Evolutionary conservation across 1,140 invertebrate species (phyloP), one percentile per base, ranked within the genome.

Genomic region (Streblospio benedicti): DNA sequence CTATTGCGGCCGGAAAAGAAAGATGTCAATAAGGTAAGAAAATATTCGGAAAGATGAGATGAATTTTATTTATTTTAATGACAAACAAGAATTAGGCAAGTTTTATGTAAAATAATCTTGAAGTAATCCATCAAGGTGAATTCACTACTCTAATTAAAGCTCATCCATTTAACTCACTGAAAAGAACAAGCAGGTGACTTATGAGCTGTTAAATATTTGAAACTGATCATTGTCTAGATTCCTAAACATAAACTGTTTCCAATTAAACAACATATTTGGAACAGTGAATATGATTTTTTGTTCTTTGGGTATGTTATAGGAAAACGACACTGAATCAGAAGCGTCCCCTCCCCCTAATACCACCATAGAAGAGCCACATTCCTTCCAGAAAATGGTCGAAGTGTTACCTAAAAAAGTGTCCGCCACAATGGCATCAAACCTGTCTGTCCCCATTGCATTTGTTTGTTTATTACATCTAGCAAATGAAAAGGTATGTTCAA

Each of bases 401-500:
- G 67, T 78, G 35, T 67, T 90, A 18, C 85, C 85, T 2, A 73
- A 70, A 27, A 78, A 80, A 57, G 67, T 90, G 12, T 80, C 81
- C 0, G 76, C 80, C 41, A 79, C 79, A 53, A 86, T 85, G 78
- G 75, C 79, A n/a, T 83, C 85, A 60, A 85, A 87, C 61, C 76
- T 91, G 45, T 88, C 85, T 70, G 82, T 85, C 50, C 85, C 86
- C 0, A 79, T 90, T 31, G 85, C 86, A 1, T 86, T 90, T 76
- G 83, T 87, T 18, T 86, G 87, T 4, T 73, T 90, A 5, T 75
- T 91, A 1, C 88, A 90, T 81, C 74, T 90, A 56, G 85, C 86
- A 12, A 91, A 90, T 74, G 88, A 91, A 74, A 86, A 87, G 71
- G 75, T 76, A n/a, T n/a, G n/a, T n/a, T n/a, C n/a, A n/a, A n/a